phyloP scores from a whole-genome alignment of 1,140 invertebrate species.

The Drosophila ambigua region DNA sequence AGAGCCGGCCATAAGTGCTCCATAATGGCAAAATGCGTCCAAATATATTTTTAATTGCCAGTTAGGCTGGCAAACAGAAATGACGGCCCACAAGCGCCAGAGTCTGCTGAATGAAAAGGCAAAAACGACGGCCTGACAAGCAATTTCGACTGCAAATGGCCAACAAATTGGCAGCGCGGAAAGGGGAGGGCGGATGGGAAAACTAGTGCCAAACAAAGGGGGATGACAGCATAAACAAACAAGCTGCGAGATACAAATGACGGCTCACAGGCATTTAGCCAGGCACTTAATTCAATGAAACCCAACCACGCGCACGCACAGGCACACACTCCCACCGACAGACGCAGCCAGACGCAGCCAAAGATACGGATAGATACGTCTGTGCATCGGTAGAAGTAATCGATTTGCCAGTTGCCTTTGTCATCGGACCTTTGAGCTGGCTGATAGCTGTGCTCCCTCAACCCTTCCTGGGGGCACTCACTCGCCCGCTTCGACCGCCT shows the following conservation, averaged over 20 bases:
- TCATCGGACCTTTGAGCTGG: slow-evolving; percentile 18
- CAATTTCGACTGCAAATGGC: slow-evolving; percentile 71
- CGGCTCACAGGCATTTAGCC: slow-evolving; percentile 65
- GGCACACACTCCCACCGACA: slow-evolving; percentile 1
- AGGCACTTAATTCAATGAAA: slow-evolving; percentile 71
- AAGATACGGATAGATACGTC: slow-evolving; percentile 17
- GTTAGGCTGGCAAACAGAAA: slow-evolving; percentile 59
- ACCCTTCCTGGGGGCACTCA: slow-evolving; percentile 19
- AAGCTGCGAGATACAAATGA: slow-evolving; percentile 70
- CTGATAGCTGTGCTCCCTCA: slow-evolving; percentile 43
- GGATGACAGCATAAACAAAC: slow-evolving; percentile 76
- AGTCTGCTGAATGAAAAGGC: slow-evolving; percentile 15
- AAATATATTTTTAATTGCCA: slow-evolving; percentile 74
- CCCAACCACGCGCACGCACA: slow-evolving; percentile 25
- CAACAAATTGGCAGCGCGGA: slow-evolving; percentile 46
- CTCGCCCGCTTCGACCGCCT: slow-evolving; percentile 5
- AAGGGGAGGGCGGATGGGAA: not conserved
- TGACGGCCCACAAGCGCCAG: slow-evolving; percentile 58
- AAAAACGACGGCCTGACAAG: slow-evolving; percentile 50
- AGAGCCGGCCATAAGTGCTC: slow-evolving; percentile 37
- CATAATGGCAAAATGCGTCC: slow-evolving; percentile 57
- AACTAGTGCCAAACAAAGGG: slow-evolving; percentile 59
- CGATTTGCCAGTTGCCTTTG: slow-evolving; percentile 40
- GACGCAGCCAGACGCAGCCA: slow-evolving; percentile 12
- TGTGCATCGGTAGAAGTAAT: slow-evolving; percentile 53